Evolutionary conservation across 2,888 invertebrate species (phyloP).

Genomic region (Pseudococcus viburni): DNA sequence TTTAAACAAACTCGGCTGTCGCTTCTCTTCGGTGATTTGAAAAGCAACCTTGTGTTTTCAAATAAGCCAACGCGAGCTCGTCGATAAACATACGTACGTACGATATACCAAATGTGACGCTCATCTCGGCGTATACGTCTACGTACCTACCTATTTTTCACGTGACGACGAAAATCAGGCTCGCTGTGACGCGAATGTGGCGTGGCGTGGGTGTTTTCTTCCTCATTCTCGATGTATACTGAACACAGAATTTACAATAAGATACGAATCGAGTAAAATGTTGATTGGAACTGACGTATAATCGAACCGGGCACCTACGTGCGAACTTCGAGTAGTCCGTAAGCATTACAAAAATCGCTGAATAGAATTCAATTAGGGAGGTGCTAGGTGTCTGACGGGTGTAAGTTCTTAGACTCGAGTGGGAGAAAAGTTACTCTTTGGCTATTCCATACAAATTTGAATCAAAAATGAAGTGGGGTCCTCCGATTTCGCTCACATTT

Average conservation of each 20-base stretch:
- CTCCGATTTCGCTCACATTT: too few relatives aligned
- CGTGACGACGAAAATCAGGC: conserved; percentile 25
- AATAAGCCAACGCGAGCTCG: not conserved
- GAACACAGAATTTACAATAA: not conserved
- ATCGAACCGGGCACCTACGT: not conserved
- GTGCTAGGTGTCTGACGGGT: too few relatives aligned
- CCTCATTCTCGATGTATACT: not conserved
- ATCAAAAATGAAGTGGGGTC: too few relatives aligned
- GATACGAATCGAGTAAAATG: not conserved
- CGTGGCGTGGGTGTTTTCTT: not conserved
- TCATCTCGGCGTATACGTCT: not conserved
- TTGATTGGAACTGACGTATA: not conserved
- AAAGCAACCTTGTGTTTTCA: conserved; percentile 22
- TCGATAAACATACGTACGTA: not conserved
- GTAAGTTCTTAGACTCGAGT: too few relatives aligned
- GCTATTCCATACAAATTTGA: too few relatives aligned
- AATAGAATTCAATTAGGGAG: too few relatives aligned
- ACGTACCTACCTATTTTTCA: not conserved
- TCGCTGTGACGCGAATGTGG: not conserved
- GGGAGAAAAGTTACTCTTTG: too few relatives aligned
- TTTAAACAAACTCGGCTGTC: conserved; percentile 6
- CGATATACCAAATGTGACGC: not conserved
- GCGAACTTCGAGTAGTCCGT: not conserved
- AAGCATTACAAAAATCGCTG: not conserved
- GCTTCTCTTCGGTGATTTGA: conserved; percentile 12